Base-by-base conservation (phyloP, 2,113 vertebrate genomes). In the Salminus brasiliensis region DNA sequence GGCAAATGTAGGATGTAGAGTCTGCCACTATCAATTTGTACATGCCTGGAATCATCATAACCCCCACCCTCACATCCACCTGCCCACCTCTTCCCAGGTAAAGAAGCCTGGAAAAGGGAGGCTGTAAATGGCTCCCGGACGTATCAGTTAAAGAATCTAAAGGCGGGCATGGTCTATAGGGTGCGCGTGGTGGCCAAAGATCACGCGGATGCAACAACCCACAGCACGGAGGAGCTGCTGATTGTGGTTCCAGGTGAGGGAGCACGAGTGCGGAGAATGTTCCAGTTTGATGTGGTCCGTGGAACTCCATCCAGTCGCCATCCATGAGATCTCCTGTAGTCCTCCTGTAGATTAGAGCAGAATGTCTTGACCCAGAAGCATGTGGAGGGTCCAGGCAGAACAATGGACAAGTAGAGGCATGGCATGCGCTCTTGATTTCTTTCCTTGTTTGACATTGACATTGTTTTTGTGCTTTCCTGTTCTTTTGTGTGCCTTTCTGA, bases 21-120 rank as follows among this genome's bases (percentile, higher is more conserved):
- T 45, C 27, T 74, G 53, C 16, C 43, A 45, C 25, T 49, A 23
- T 57, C 27, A 30, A 34, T 63, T 39, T 21, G 27, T 77, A 13
- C 11, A 39, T 41, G 32, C 41, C 47, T 68, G 18, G 34, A 53
- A 30, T 32, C 29, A 60, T 39, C 25, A 60, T 60, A 32, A 59
- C 45, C 65, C 29, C n/a, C 45, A 52, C 29, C n/a, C 70, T 25
- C 29, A 36, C 36, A 29, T 45, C 60, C 71, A 55, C 49, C 60
- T 45, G 41, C 55, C 41, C 72, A 12, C 91, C 91, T 90, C 83
- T 91, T 75, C 94, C 74, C 93, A 98, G 96, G 95, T 93, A 95
- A 96, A 94, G 96, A 96, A 91, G 95, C 95, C 86, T 95, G 95
- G 96, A 96, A 93, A 92, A 96, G 92, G 93, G 96, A 98, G 93